A percentile compares a stretch with the other conserved stretches of the same genome.
These are phyloP conservation scores for Pyrocephalus nanus DNA, from an alignment of 2,797 vertebrate species.

Conservation along the genomic window DNA sequence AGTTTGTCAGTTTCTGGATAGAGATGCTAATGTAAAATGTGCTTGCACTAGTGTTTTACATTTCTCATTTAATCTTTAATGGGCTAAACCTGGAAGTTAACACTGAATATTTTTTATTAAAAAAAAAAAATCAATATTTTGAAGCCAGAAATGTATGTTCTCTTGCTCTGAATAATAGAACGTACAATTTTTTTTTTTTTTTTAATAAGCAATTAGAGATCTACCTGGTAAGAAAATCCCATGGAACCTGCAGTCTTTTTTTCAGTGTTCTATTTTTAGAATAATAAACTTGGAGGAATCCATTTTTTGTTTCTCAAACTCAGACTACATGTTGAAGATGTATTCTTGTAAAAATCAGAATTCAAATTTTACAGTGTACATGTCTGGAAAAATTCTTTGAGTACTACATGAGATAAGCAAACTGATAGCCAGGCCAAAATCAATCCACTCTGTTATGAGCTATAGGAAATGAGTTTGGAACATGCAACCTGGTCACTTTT, in stretches of 20 bases:
- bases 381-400: background rate
- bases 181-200: background rate
- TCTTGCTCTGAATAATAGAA: background rate
- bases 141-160: background rate
- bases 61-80: background rate
- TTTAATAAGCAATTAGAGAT: background rate
- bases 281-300: background rate
- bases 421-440: background rate
- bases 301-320: background rate
- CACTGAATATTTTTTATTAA: fast-evolving
- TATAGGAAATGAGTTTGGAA: background rate
- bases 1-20: constrained; percentile 12
- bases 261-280: background rate
- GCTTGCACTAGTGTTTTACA: background rate
- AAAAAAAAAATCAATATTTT: background rate
- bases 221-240: background rate
- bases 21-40: background rate
- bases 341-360: background rate
- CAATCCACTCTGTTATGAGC: background rate
- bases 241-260: background rate
- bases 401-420: background rate
- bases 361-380: background rate
- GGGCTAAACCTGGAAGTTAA: background rate
- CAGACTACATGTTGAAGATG: background rate
- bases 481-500: background rate